Percentiles rank a stretch among this genome's conserved stretches.
phyloP scores from a whole-genome alignment of 1,140 invertebrate genomes.

The Scaptodrosophila lebanonensis region DNA sequence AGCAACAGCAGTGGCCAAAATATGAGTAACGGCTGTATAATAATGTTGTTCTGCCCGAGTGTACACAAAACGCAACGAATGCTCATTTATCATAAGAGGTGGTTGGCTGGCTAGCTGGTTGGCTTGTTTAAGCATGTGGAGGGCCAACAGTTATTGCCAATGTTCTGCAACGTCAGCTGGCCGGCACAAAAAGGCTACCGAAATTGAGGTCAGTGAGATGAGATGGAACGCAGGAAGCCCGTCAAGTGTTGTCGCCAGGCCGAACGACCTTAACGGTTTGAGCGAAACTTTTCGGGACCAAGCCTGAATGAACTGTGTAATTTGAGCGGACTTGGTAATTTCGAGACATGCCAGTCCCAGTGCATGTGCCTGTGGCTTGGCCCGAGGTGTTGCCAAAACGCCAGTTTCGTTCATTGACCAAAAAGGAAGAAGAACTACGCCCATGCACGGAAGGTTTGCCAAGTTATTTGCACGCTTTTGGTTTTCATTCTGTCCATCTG shows the following conservation, averaged over 20 bases:
- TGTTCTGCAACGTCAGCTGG: constrained; percentile 37
- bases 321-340: constrained; percentile 60
- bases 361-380: constrained; percentile 12
- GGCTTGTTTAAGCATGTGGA: too few relatives aligned
- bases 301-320: constrained; percentile 74
- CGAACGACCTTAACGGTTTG: background rate
- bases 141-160: too few relatives aligned
- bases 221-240: constrained; percentile 29
- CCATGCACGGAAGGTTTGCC: constrained; percentile 14
- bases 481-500: constrained; percentile 3
- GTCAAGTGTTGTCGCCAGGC: constrained; percentile 40
- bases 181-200: constrained; percentile 18
- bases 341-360: constrained; percentile 7
- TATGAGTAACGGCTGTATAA: constrained; percentile 73
- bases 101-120: too few relatives aligned
- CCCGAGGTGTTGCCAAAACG: constrained; percentile 48
- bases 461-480: constrained; percentile 1
- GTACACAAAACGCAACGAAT: constrained; percentile 32
- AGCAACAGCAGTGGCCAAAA: constrained; percentile 66
- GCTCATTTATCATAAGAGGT: constrained; percentile 43
- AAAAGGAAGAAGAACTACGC: constrained; percentile 19
- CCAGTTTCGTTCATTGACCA: constrained; percentile 43
- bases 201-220: background rate
- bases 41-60: constrained; percentile 49
- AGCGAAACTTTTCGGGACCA: constrained; percentile 9